These are phyloP conservation scores for Tiaroga cobitis DNA, from an alignment of 2,797 vertebrate genomes.

Conservation along the genomic window DNA sequence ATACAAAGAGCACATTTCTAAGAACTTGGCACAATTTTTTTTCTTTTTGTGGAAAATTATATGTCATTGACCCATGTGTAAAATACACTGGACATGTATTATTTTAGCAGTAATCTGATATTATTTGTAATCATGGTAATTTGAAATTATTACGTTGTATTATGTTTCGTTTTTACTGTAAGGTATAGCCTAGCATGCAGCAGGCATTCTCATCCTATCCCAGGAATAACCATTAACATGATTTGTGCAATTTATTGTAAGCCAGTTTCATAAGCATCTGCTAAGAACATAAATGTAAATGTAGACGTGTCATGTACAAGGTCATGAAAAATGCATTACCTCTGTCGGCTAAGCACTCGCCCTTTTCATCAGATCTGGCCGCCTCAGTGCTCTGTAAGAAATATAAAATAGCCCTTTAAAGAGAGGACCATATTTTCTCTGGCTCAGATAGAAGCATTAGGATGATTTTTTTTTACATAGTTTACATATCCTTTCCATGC, in stretches of 20 bases:
- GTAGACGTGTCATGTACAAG: conserved; percentile 34
- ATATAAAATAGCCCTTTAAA: conserved; percentile 13
- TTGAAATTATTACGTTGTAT: not conserved
- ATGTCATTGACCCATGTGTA: not conserved
- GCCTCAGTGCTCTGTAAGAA: conserved; percentile 5
- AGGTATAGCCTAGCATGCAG: not conserved
- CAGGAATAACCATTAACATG: conserved; percentile 19
- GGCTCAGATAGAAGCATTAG: not conserved
- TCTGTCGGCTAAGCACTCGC: conserved; percentile 10
- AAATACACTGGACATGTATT: not conserved
- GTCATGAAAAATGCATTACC: conserved; percentile 50
- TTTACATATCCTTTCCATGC: conserved; percentile 19
- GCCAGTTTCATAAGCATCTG: conserved; percentile 17
- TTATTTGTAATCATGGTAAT: conserved; percentile 10
- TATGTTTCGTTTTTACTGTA: not conserved
- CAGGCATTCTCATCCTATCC: conserved; percentile 2
- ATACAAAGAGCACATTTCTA: not conserved
- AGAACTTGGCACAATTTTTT: not conserved
- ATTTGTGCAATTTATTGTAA: conserved; percentile 28
- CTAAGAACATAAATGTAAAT: conserved; percentile 35
- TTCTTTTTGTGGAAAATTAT: not conserved
- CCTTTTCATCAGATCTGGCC: conserved; percentile 10
- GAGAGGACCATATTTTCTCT: conserved; percentile 10
- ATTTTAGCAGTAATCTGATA: not conserved
- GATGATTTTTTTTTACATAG: not conserved